phyloP scores from a whole-genome alignment of 2,888 invertebrate species.

The Urechis unicinctus region DNA sequence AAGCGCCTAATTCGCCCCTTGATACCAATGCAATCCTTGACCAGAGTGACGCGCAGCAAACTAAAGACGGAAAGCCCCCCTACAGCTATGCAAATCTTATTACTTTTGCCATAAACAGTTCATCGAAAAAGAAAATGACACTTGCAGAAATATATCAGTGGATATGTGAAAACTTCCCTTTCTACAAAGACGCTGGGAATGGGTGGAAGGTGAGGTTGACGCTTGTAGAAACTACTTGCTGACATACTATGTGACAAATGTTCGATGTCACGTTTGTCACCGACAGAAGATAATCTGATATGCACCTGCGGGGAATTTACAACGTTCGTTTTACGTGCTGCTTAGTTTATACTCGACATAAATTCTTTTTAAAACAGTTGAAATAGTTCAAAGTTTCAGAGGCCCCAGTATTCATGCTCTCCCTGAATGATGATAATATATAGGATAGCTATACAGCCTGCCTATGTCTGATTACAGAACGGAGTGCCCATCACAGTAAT shows the following conservation, averaged over 20 bases:
- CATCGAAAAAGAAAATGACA: constrained; percentile 66
- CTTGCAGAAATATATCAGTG: constrained; percentile 68
- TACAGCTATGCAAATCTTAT: constrained; percentile 67
- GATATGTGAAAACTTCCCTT: constrained; percentile 67
- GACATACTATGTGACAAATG: background rate
- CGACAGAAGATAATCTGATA: no score
- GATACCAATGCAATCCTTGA: constrained; percentile 38
- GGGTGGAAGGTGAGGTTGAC: constrained; percentile 62
- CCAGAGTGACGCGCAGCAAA: constrained; percentile 21
- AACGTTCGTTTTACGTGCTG: no score
- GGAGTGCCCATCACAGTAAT: no score
- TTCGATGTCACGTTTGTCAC: no score
- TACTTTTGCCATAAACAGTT: constrained; percentile 63
- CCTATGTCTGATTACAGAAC: no score
- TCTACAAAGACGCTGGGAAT: constrained; percentile 63
- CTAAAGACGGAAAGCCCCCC: constrained; percentile 52
- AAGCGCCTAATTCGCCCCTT: constrained; percentile 39
- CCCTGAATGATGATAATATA: no score
- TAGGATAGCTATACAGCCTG: no score
- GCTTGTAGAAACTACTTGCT: background rate
- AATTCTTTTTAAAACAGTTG: no score
- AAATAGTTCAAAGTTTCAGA: no score
- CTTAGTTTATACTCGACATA: no score
- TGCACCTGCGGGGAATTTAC: no score
- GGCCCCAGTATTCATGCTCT: no score